These are phyloP conservation scores for Panurus biarmicus DNA, from an alignment of 2,113 vertebrate genomes.

Conservation along the genomic window DNA sequence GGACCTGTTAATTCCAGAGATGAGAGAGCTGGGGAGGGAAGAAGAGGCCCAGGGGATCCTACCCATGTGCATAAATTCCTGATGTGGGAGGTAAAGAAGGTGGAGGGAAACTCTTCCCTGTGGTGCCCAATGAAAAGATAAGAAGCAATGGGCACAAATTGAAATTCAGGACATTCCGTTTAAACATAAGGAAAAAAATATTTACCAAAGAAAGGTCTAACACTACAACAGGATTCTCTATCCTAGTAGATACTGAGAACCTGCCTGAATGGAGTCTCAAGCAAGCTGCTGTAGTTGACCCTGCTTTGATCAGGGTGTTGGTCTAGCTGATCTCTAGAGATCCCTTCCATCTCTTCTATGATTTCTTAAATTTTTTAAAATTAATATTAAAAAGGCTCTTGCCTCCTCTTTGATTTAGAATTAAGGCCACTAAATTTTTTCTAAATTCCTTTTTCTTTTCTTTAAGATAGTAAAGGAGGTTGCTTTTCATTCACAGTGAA, in stretches of 20 bases:
- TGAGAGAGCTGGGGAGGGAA: background rate
- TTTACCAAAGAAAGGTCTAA: background rate
- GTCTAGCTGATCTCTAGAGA: background rate
- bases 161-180: background rate
- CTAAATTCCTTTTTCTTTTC: background rate
- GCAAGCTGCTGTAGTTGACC: background rate
- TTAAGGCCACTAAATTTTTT: background rate
- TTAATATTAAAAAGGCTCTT: background rate
- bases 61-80: background rate
- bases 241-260: background rate
- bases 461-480: background rate
- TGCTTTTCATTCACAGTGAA: background rate
- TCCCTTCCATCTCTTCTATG: background rate
- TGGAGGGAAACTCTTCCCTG: background rate
- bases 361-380: background rate
- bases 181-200: background rate
- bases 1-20: background rate
- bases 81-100: background rate
- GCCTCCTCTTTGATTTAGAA: background rate
- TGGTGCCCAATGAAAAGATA: background rate
- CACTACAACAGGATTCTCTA: background rate
- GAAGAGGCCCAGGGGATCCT: background rate
- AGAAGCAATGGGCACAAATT: background rate
- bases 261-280: background rate
- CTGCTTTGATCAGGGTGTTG: background rate